A percentile compares a stretch with the other conserved stretches of the same genome.
These are phyloP conservation scores for Dissostichus mawsoni DNA, from an alignment of 2,113 vertebrate species.

Conservation along the genomic window DNA sequence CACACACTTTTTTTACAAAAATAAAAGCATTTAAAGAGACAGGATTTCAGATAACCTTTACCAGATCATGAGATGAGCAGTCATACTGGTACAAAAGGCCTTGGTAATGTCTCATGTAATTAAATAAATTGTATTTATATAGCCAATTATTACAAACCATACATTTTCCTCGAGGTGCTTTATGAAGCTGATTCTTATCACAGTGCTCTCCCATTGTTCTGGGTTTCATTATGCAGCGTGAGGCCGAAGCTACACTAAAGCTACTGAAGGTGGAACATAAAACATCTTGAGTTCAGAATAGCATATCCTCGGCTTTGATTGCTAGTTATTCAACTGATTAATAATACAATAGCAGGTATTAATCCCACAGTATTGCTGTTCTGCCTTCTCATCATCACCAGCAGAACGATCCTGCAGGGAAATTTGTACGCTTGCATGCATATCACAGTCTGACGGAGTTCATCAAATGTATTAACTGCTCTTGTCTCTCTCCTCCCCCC, in stretches of 20 bases:
- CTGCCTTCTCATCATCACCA: slow-evolving; percentile 15
- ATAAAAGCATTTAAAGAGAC: not conserved
- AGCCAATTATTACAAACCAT: not conserved
- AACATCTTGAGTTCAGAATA: not conserved
- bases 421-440: not conserved
- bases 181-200: slow-evolving; percentile 8
- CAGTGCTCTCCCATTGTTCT: too few relatives aligned
- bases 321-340: not conserved
- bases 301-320: not conserved
- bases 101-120: not conserved
- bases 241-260: slow-evolving; percentile 1
- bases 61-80: slow-evolving; percentile 3
- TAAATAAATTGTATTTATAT: not conserved
- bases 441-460: slow-evolving; percentile 31
- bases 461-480: slow-evolving; percentile 65
- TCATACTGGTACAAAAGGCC: not conserved
- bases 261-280: not conserved
- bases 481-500: slow-evolving; percentile 54
- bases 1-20: not conserved
- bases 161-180: not conserved
- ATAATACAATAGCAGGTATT: not conserved
- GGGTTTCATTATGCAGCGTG: too few relatives aligned
- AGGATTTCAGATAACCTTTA: not conserved
- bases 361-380: not conserved
- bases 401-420: not conserved